Base-by-base conservation (phyloP, 2,113 vertebrate genomes). In the Oncorhynchus tshawytscha region DNA sequence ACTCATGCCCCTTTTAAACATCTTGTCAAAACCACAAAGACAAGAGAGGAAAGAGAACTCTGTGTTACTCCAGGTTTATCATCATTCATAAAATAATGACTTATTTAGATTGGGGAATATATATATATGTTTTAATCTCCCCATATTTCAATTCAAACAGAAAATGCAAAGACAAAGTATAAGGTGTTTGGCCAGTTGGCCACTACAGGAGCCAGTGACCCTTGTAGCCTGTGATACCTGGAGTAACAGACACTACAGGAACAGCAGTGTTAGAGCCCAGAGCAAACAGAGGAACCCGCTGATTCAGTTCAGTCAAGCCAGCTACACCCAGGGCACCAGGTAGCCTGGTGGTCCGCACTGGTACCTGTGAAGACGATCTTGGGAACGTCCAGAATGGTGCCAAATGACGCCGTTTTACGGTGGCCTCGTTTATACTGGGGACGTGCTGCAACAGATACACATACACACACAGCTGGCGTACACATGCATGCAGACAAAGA, bases 331-430 rank as follows among this genome's bases (percentile, higher is more conserved):
- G 65, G 51, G 79, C 80, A 88, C 81, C 86, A 79, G 86, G 81
- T 76, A 74, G 81, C 84, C 39, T 45, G 39, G 39, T 45, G 39
- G 39, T 45, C 88, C 72, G 34, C 87, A 86, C 92, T 90, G 95
- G 95, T 99, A 99, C 98, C 98, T 99, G 98, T 95, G 93, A 97
- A 93, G 97, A 97, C 92, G 97, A 98, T 98, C 97, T 99, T 95
- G 95, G 98, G 97, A 93, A 98, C 94, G 94, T 99, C 98, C 96
- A 98, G 96, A 96, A 99, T 98, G 96, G 96, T 99, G 94, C 98
- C 98, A 93, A 94, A 96, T 84, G 98, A 99, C 91, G 98, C 98
- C 72, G 98, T 99, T 99, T 99, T 99, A 97, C 97, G 97, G 90
- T 99, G 98, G 92, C 98, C 97, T 95, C 95, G 96, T 95, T 98